Evolutionary conservation across 2,797 vertebrate genomes (phyloP).

Genomic region (Graptemys geographica): DNA sequence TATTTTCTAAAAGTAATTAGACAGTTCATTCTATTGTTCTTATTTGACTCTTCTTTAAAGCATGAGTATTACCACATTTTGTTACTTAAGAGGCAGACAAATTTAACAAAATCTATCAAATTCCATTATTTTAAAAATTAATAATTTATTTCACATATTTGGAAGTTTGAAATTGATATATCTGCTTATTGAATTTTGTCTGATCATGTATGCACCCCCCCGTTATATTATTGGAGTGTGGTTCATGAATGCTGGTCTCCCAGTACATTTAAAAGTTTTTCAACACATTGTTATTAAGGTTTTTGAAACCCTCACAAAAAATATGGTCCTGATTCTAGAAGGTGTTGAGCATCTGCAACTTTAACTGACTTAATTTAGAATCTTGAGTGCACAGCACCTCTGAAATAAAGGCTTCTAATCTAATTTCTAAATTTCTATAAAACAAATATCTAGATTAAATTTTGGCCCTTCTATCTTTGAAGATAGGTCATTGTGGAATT

Average conservation of each 20-base stretch:
- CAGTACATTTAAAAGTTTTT: neutral
- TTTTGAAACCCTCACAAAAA: neutral
- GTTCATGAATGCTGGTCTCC: neutral
- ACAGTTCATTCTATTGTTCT: neutral
- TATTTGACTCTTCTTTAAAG: neutral
- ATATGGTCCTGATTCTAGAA: neutral
- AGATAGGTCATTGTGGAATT: neutral
- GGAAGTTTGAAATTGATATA: neutral
- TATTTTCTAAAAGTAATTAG: neutral
- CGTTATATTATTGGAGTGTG: neutral
- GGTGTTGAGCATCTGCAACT: neutral
- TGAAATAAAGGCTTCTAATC: neutral
- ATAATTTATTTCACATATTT: neutral
- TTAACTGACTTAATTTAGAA: neutral
- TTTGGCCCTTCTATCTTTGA: neutral
- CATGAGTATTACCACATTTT: neutral
- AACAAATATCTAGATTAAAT: neutral
- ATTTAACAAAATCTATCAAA: neutral
- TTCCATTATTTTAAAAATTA: neutral
- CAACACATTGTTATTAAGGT: neutral
- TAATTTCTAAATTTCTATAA: neutral
- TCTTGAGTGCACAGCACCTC: neutral
- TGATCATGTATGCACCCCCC: neutral
- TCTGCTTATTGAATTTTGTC: neutral
- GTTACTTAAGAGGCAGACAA: neutral